Conservation (phyloP, 2,797 vertebrate genomes). For the Megaceryle alcyon region DNA sequence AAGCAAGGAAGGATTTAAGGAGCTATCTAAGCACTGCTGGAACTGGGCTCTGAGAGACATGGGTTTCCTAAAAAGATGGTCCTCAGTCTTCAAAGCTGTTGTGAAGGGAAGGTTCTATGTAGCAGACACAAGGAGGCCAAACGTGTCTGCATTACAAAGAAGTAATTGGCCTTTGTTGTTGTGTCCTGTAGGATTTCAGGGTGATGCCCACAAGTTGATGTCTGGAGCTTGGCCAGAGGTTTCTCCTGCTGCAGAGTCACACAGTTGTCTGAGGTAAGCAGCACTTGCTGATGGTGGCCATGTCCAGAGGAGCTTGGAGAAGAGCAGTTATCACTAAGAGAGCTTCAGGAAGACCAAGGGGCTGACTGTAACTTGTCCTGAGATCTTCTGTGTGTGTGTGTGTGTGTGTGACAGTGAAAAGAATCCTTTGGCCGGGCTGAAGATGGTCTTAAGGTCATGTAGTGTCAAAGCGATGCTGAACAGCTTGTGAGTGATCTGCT, state of each 20-base stretch:
- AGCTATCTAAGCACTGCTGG: neutral
- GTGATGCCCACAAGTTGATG: fast-evolving
- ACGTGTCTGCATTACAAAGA: fast-evolving
- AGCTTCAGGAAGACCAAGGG: neutral
- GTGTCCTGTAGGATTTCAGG: neutral
- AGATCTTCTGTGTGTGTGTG: too few relatives aligned
- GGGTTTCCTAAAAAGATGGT: neutral
- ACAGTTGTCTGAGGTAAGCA: slow-evolving; percentile 74
- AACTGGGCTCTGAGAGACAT: neutral
- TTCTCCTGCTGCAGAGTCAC: neutral
- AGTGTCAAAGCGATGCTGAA: neutral
- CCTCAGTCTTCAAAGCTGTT: neutral
- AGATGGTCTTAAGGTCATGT: neutral
- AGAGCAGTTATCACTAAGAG: too few relatives aligned
- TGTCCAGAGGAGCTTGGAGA: neutral
- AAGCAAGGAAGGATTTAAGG: neutral
- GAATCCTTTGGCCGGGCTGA: neutral
- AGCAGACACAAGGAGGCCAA: neutral
- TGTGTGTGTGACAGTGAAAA: too few relatives aligned
- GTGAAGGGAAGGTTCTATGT: fast-evolving
- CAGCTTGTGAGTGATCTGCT: fast-evolving
- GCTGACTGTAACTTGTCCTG: fast-evolving
- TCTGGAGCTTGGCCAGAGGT: neutral
- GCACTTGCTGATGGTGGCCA: fast-evolving
- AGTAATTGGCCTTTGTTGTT: fast-evolving